Conservation (phyloP, 2,797 vertebrate genomes). For the Euphonia xanthogaster region DNA sequence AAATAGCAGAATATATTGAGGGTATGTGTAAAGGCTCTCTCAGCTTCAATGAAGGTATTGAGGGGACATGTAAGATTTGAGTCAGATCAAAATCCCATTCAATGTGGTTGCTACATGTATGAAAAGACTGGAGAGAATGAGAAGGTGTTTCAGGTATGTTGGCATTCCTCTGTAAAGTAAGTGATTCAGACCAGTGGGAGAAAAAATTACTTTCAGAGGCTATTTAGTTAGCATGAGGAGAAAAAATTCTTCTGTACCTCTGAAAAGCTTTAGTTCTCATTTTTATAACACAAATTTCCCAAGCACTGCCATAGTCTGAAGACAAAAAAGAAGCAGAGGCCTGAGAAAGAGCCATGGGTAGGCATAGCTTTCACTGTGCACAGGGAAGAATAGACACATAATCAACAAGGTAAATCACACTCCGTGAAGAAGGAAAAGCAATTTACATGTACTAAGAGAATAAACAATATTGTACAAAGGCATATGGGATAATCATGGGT, state of each 20-base stretch:
- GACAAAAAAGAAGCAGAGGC: fast-evolving
- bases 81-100: not conserved
- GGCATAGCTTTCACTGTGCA: not conserved
- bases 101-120: not conserved
- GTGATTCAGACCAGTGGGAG: not conserved
- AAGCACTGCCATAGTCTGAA: not conserved
- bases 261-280: not conserved
- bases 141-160: not conserved
- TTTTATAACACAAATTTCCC: not conserved
- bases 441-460: not conserved
- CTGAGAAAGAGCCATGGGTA: not conserved
- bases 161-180: not conserved
- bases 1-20: not conserved
- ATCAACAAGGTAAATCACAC: not conserved
- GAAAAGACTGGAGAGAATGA: not conserved
- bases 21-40: not conserved
- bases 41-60: not conserved
- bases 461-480: not conserved
- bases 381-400: fast-evolving
- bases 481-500: not conserved
- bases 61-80: not conserved
- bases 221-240: not conserved
- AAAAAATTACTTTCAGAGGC: not conserved
- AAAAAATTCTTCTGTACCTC: not conserved
- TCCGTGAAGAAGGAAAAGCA: not conserved